Evolutionary conservation across 2,113 vertebrate genomes (phyloP), one percentile per base, ranked within the genome.

Genomic region (Nothoprocta pentlandii): DNA sequence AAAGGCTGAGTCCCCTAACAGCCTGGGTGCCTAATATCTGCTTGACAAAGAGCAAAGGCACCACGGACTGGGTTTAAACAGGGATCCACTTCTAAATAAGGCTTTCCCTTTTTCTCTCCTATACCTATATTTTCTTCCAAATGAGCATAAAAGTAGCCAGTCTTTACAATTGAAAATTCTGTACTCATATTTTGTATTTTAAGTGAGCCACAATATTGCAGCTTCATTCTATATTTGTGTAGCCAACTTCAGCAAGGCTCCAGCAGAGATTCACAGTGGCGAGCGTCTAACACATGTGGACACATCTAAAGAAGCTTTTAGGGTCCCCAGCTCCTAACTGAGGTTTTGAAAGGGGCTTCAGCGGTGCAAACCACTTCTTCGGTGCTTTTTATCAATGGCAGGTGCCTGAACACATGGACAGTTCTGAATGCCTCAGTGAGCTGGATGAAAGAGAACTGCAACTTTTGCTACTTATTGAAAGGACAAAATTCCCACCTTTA

Each of bases 321-420:
- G 94, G 77, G 53, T 89, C 70, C 79, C 74, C 85, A 94, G 44
- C 62, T 73, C 77, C 79, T 94, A 94, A 92, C 56, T 84, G 83
- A 94, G n/a, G 59, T 94, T 93, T 93, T 94, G 53, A 93, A 95
- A 95, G 88, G 1, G 0, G 69, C 62, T 86, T 94, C 90, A 49
- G 49, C 21, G 7, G 21, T 20, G 21, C 10, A 23, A 49, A 49
- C 49, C 49, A 49, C 8, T 93, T 10, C 75, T 89, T 96, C 73
- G 36, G 71, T 84, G 30, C 23, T 93, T 88, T 93, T 90, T 84
- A 79, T 79, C 74, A 69, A 21, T 53, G 46, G 69, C 64, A 68
- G 32, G 51, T 25, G 34, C 51, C 80, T 94, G 79, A 93, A 95
- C 16, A 81, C 16, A 32, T 42, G 2, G 0, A 36, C 49, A 76